Evolutionary conservation across 2,888 invertebrate genomes (phyloP).

Genomic region (Germaria angustata): DNA sequence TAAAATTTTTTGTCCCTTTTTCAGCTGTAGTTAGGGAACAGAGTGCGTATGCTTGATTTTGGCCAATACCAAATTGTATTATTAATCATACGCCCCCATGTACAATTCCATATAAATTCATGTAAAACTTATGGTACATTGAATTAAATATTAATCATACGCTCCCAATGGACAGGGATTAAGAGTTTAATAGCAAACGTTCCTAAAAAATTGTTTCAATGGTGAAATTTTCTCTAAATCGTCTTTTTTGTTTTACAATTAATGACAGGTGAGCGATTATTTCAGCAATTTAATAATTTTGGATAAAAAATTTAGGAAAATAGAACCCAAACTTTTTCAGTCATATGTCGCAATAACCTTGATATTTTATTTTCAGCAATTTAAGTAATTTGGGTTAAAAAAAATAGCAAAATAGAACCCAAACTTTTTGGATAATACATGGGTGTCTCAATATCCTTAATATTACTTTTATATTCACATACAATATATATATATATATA

Average conservation of each 20-base stretch:
- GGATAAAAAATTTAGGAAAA: no score
- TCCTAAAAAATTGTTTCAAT: neutral
- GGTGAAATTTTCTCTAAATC: neutral
- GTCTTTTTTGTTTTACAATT: no score
- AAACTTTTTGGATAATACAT: no score
- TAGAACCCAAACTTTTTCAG: neutral
- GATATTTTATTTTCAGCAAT: no score
- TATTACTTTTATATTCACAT: neutral
- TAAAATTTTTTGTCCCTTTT: no score
- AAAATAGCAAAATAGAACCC: no score
- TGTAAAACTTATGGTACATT: no score
- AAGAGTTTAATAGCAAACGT: neutral
- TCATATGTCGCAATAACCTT: neutral
- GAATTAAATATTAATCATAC: conserved; percentile 31
- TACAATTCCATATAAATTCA: no score
- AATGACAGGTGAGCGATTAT: no score
- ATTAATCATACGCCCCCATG: conserved; percentile 1
- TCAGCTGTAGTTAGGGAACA: neutral
- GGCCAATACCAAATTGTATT: neutral
- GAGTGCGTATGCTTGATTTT: conserved; percentile 12
- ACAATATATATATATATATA: neutral
- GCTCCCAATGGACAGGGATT: neutral
- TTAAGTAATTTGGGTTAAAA: no score
- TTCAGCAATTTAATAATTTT: no score
- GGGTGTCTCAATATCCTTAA: no score